Percentiles rank a stretch among this genome's conserved stretches.
phyloP scores from a whole-genome alignment of 2,888 invertebrate genomes.

The Drosophila kanekoi region DNA sequence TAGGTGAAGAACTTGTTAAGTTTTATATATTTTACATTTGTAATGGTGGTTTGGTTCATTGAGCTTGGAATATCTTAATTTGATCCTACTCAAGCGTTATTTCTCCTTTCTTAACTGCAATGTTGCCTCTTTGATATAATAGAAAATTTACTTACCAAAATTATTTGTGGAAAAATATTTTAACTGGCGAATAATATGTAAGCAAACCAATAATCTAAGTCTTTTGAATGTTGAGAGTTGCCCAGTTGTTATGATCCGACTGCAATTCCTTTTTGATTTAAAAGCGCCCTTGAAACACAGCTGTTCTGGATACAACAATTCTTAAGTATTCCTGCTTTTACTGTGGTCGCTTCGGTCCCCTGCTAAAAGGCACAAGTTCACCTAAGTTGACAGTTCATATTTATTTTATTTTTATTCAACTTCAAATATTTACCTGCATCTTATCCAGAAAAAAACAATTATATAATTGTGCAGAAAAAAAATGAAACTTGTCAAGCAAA shows the following conservation, averaged over 20 bases:
- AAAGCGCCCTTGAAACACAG: neutral
- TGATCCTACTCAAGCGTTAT: too few species aligned
- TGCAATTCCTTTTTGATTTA: too few species aligned
- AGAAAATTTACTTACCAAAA: too few species aligned
- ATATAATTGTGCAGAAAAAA: constrained; percentile 19
- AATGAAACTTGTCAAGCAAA: constrained; percentile 10
- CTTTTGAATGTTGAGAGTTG: too few species aligned
- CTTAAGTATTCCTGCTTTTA: neutral
- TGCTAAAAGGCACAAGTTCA: neutral
- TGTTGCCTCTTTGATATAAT: too few species aligned
- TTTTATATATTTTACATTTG: neutral
- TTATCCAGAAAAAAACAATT: constrained; percentile 25
- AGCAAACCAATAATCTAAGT: too few species aligned
- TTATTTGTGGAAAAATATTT: too few species aligned
- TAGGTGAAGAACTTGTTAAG: neutral
- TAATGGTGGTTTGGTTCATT: too few species aligned
- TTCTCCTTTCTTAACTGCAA: too few species aligned
- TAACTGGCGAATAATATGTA: too few species aligned
- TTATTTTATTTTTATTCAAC: constrained; percentile 2
- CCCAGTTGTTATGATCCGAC: too few species aligned
- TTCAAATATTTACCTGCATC: constrained; percentile 6
- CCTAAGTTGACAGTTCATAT: neutral
- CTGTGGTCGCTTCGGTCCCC: neutral
- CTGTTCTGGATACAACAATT: neutral
- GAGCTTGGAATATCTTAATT: too few species aligned